Evolutionary conservation across 2,888 invertebrate genomes (phyloP).

Genomic region (Clanis bilineata): DNA sequence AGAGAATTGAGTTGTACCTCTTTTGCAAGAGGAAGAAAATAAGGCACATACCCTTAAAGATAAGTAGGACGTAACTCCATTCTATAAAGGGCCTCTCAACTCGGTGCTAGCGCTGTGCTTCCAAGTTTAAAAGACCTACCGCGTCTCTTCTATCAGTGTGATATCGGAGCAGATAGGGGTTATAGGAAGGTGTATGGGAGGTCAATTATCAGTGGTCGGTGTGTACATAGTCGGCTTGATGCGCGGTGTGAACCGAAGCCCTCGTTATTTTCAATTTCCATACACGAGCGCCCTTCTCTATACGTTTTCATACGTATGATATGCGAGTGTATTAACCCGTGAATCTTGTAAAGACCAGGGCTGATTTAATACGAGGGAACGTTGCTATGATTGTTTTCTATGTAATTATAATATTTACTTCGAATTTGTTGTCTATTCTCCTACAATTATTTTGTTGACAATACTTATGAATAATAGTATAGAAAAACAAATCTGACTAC

Average conservation of each 20-base stretch:
- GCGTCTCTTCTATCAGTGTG: conserved; percentile 54
- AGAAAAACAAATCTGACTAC: no score
- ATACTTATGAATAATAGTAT: conserved; percentile 12
- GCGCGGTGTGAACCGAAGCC: conserved; percentile 75
- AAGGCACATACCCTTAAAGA: conserved; percentile 77
- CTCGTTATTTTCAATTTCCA: conserved; percentile 83
- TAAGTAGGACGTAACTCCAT: conserved; percentile 81
- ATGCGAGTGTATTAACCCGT: conserved; percentile 74
- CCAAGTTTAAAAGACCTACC: conserved; percentile 64
- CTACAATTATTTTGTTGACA: not conserved
- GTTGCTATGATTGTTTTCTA: conserved; percentile 45
- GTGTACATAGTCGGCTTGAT: conserved; percentile 68
- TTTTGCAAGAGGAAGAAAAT: conserved; percentile 69
- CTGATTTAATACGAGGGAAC: conserved; percentile 57
- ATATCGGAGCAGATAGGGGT: conserved; percentile 60
- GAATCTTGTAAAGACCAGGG: conserved; percentile 75
- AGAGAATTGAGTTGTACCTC: conserved; percentile 67
- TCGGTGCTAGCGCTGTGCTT: conserved; percentile 61
- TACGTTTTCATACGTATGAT: conserved; percentile 70
- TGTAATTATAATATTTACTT: not conserved
- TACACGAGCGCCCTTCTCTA: conserved; percentile 73
- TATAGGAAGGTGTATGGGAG: conserved; percentile 56
- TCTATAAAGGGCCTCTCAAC: conserved; percentile 77
- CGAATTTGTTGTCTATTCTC: not conserved
- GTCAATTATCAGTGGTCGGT: conserved; percentile 64